Conservation (phyloP, 2,113 vertebrate genomes). For the Baryphthengus martii region DNA sequence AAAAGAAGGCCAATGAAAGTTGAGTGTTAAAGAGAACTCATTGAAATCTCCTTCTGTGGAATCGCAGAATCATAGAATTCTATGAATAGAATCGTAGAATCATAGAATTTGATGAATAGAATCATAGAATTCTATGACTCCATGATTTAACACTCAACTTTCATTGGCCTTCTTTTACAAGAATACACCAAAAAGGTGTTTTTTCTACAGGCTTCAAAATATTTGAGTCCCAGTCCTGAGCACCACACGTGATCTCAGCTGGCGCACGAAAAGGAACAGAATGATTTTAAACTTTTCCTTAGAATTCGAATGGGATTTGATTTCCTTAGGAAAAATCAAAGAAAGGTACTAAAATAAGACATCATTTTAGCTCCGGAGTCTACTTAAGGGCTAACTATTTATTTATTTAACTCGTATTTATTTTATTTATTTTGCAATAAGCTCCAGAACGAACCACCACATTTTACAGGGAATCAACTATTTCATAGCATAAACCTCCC, state of each 20-base stretch:
- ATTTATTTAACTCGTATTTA: too few species aligned
- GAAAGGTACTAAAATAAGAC: not conserved
- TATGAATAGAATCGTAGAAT: too few species aligned
- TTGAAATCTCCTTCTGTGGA: not conserved
- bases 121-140: too few species aligned
- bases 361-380: not conserved
- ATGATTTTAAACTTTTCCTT: not conserved
- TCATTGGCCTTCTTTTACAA: not conserved
- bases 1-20: not conserved
- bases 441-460: not conserved
- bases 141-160: not conserved
- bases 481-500: not conserved
- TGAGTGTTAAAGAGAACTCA: not conserved
- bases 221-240: not conserved
- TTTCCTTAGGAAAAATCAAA: not conserved
- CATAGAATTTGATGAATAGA: too few species aligned
- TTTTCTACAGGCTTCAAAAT: not conserved
- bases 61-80: too few species aligned
- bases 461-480: not conserved
- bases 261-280: not conserved
- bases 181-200: not conserved
- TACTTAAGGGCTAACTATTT: too few species aligned
- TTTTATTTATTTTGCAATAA: not conserved
- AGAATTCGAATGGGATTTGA: not conserved
- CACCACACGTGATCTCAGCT: not conserved